Base-by-base conservation (phyloP, 2,888 invertebrate species). In the Volucella inflata region DNA sequence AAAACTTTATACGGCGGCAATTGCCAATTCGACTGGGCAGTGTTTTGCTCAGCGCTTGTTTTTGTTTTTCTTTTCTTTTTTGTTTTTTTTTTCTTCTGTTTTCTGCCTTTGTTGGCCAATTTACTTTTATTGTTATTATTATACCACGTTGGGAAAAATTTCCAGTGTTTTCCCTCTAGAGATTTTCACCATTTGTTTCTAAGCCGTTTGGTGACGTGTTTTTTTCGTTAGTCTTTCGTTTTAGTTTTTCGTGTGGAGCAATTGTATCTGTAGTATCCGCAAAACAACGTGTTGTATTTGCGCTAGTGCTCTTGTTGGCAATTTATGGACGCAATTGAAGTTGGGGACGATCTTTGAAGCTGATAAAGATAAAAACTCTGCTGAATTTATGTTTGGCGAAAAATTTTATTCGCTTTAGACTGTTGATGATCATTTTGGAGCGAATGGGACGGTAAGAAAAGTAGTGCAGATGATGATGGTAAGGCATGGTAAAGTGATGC, bases 71-170 rank as follows among this genome's bases (percentile, higher is more conserved):
- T 38, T 17, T 12, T 36, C 60, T 46, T 57, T 55, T 46, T 51
- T 50, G 38, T 40, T 44, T 74, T 46, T 46, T 74, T 51, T 72
- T 59, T 40, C 40, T 21, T 21, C 1, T 6, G 6, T 30, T 6
- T 30, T 30, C 30, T 30, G 30, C 30, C 6, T 6, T 30, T 6
- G 30, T 30, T 60, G 60, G 75, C 82, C 87, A 87, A 87, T 79
- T 87, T 87, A 83, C 82, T 83, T 87, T 87, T 83, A 87, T 83
- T 87, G 83, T 87, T 87, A 83, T 87, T 87, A 76, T 87, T 75
- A 71, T 80, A 76, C 79, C 83, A 87, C 87, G 79, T 83, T 87
- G 83, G 87, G 87, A 87, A 80, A 77, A 87, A 87, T 87, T 87
- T 82, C 76, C 87, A 76, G 76, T 60, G 80, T 76, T 85, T 85